Evolutionary conservation across 2,888 invertebrate species (phyloP).

Genomic region (Sialis fuliginosa): DNA sequence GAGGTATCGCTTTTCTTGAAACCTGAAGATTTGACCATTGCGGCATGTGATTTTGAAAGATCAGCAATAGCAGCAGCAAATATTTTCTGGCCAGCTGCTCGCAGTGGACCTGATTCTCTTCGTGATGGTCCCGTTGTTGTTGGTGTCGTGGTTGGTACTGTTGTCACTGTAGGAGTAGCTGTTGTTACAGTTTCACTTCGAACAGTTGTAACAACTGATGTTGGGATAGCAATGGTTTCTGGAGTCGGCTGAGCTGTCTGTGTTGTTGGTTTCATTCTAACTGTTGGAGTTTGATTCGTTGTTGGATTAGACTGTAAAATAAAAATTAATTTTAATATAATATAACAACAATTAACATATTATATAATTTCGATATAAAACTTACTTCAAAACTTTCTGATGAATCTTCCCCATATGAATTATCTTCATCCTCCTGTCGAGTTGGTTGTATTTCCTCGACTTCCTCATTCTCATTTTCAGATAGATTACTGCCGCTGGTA

Average conservation of each 20-base stretch:
- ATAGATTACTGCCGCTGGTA: too few relatives aligned
- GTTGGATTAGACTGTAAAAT: neutral
- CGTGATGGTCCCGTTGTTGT: neutral
- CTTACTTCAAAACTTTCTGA: slow-evolving; percentile 1
- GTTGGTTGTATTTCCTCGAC: neutral
- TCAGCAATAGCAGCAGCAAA: slow-evolving; percentile 1
- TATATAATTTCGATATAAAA: neutral
- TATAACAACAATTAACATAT: neutral
- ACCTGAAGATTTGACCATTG: neutral
- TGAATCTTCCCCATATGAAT: slow-evolving; percentile 3
- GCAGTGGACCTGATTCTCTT: neutral
- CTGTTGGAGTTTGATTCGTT: too few relatives aligned
- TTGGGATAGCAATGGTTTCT: too few relatives aligned
- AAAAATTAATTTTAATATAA: neutral
- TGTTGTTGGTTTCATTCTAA: too few relatives aligned
- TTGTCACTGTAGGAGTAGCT: too few relatives aligned
- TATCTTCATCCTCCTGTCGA: neutral
- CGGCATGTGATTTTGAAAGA: neutral
- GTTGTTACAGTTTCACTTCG: too few relatives aligned
- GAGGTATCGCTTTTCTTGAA: neutral
- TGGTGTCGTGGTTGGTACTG: neutral
- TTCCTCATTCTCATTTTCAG: neutral
- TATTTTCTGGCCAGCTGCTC: neutral
- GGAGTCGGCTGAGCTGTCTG: too few relatives aligned
- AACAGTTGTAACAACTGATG: too few relatives aligned